Base-by-base conservation (phyloP, 2,888 invertebrate genomes). In the Chalcosyrphus nemorum region DNA sequence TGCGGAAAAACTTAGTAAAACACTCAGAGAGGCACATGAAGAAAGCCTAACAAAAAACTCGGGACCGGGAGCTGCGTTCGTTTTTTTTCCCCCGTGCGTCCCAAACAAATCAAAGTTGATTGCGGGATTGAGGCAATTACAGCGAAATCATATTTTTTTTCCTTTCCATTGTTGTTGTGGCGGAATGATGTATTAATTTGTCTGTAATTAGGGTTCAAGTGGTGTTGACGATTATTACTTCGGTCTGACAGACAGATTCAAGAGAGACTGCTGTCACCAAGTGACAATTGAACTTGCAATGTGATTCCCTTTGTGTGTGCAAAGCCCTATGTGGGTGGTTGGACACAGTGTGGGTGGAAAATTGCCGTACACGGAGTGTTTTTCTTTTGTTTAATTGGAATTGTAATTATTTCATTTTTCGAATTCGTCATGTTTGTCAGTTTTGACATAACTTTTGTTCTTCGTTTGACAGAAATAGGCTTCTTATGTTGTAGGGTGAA, bases 151-250 rank as follows among this genome's bases (percentile, higher is more conserved):
- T 50, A 59, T 66, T 50, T 43, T 15, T 1, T 41, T 59, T 65
- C 21, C 35, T 3, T 50, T 52, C 11, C 17, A 13, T 71, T 77
- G 59, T 61, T 38, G 41, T 35, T 52, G 43, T n/a, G 35, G 2
- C 47, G 5, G 41, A 57, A 32, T 72, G 61, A 68, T 52, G 72
- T 47, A 72, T 68, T 82, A 78, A 82, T 82, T 82, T 66, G 72
- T 61, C 29, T 54, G 72, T 63, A 82, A 82, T 82, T 78, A 66
- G 66, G 71, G 66, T n/a, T 82, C 66, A 78, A 82, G 54, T 78
- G 61, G 71, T 66, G 82, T 72, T 72, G 82, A 77, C 71, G 29
- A 47, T 65, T 76, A 65, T 76, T 54, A 59, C 11, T 43, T 13
- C 43, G n/a, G 38, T n/a, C 35, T 52, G 32, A 41, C n/a, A 17